A percentile compares a stretch with the other conserved stretches of the same genome.
phyloP scores from a whole-genome alignment of 2,888 invertebrate species.

The Drosophila diplacantha region DNA sequence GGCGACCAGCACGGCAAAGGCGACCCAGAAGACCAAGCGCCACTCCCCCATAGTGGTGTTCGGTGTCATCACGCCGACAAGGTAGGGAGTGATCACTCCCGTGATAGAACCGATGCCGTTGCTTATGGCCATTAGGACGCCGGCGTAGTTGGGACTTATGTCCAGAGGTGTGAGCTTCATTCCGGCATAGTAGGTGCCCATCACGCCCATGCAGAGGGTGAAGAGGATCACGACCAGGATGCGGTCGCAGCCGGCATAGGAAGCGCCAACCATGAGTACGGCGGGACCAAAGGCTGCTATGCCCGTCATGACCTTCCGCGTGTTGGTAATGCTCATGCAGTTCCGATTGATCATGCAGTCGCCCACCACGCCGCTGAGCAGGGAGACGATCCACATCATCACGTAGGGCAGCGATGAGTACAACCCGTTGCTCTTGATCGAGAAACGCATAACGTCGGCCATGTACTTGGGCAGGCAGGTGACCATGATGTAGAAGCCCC shows the following conservation, averaged over 20 bases:
- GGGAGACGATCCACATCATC: conserved; percentile 80
- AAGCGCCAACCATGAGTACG: conserved; percentile 81
- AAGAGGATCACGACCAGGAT: conserved; percentile 80
- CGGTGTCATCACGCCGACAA: conserved; percentile 83
- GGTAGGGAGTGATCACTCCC: conserved; percentile 82
- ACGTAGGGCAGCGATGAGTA: conserved; percentile 81
- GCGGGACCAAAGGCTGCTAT: conserved; percentile 80
- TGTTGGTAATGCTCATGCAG: conserved; percentile 68
- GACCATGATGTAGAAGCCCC: conserved; percentile 82
- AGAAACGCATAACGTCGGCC: conserved; percentile 80
- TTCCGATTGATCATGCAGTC: conserved; percentile 82
- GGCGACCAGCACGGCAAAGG: conserved; percentile 82
- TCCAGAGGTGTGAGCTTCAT: conserved; percentile 83
- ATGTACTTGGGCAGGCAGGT: conserved; percentile 82
- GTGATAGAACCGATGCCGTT: conserved; percentile 27
- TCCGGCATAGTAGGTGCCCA: conserved; percentile 83
- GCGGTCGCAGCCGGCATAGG: conserved; percentile 82
- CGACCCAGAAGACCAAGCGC: conserved; percentile 89
- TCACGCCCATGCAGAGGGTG: conserved; percentile 82
- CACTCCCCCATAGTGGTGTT: conserved; percentile 83
- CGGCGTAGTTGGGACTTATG: conserved; percentile 82
- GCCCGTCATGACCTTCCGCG: conserved; percentile 5
- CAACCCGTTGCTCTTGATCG: conserved; percentile 80
- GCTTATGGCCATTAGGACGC: conserved; percentile 80
- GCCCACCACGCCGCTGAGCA: conserved; percentile 81